These are phyloP conservation scores for Andricus grossulariae DNA, from an alignment of 1,140 invertebrate genomes.

Conservation along the genomic window DNA sequence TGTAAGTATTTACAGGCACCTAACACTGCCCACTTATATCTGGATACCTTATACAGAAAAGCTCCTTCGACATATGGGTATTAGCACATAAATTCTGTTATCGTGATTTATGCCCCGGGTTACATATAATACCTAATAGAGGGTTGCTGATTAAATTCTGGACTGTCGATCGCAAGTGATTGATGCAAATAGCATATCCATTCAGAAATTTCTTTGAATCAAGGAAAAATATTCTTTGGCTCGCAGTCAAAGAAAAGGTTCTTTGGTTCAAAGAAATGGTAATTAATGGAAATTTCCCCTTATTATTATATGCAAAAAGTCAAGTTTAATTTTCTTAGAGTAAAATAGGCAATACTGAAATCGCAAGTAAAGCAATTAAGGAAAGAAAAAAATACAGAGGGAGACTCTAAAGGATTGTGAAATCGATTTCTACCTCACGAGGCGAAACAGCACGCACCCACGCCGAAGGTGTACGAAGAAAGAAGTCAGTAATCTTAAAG, in stretches of 20 bases:
- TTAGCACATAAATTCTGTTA: conserved; percentile 75
- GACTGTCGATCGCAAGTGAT: conserved; percentile 41
- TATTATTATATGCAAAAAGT: too few species aligned
- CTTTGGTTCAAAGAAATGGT: too few species aligned
- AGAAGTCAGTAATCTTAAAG: conserved; percentile 11
- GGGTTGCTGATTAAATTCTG: conserved; percentile 61
- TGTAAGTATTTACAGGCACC: too few species aligned
- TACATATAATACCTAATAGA: conserved; percentile 38
- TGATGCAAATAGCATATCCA: conserved; percentile 2
- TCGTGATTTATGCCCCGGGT: conserved; percentile 69
- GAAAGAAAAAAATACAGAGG: neutral
- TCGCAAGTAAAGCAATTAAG: neutral
- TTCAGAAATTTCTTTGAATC: too few species aligned
- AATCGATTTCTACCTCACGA: conserved; percentile 7
- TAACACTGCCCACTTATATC: too few species aligned
- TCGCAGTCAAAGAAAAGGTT: too few species aligned
- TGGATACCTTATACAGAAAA: too few species aligned
- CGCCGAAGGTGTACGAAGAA: neutral
- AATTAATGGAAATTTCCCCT: neutral
- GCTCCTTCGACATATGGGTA: conserved; percentile 42
- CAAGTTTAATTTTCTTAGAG: too few species aligned
- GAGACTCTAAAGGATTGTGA: neutral
- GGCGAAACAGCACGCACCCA: conserved; percentile 17
- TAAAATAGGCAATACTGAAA: neutral
- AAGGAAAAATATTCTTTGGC: too few species aligned